A percentile compares a stretch with the other conserved stretches of the same genome.
Conservation (phyloP, 2,888 invertebrate species). For the Venustoraphidia nigricollis region DNA sequence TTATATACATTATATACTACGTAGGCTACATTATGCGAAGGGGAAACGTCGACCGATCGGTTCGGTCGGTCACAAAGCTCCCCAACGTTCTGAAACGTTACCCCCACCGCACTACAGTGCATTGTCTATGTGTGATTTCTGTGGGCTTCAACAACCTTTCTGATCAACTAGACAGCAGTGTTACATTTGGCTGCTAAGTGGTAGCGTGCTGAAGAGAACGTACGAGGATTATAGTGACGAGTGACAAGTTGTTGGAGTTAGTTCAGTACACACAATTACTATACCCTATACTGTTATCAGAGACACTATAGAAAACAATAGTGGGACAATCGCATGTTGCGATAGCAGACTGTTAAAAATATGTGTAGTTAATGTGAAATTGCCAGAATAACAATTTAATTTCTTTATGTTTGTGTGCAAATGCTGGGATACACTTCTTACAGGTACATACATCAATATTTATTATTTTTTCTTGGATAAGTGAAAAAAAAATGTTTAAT, state of each 20-base stretch:
- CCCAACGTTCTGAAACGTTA: too few species aligned
- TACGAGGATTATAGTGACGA: too few species aligned
- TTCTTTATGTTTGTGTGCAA: constrained; percentile 39
- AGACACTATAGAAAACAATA: too few species aligned
- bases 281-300: too few species aligned
- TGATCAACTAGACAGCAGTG: background rate
- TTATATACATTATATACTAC: background rate
- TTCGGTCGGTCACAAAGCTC: too few species aligned
- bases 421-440: constrained; percentile 54
- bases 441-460: constrained; percentile 28
- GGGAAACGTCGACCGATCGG: background rate
- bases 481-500: too few species aligned
- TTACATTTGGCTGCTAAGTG: background rate
- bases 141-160: background rate
- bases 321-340: too few species aligned
- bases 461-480: too few species aligned
- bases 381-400: constrained; percentile 6
- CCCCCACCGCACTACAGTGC: background rate
- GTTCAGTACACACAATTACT: too few species aligned
- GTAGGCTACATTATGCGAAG: background rate
- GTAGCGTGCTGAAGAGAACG: background rate
- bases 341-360: too few species aligned
- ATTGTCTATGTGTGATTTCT: background rate
- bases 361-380: too few species aligned
- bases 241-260: too few species aligned